phyloP scores from a whole-genome alignment of 2,797 vertebrate genomes.

The Oreochromis mossambicus region DNA sequence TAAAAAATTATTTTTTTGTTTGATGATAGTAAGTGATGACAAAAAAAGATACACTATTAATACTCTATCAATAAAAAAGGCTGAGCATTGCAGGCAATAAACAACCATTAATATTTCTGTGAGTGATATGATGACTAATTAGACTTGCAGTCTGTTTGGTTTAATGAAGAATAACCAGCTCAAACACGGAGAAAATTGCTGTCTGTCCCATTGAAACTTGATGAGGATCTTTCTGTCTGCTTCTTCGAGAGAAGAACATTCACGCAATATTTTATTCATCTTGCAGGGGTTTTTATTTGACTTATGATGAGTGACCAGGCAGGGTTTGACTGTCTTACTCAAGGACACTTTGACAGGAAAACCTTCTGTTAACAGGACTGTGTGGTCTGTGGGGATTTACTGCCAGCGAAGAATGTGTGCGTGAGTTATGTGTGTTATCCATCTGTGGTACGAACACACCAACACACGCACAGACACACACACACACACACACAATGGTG shows the following conservation, averaged over 20 bases:
- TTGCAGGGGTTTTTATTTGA: slow-evolving; percentile 18
- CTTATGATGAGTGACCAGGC: slow-evolving; percentile 48
- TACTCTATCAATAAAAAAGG: not conserved
- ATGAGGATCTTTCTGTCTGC: not conserved
- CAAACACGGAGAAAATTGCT: not conserved
- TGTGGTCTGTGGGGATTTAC: slow-evolving; percentile 61
- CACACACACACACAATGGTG: not conserved
- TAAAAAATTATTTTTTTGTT: not conserved
- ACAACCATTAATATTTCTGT: not conserved
- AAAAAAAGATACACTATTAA: not conserved
- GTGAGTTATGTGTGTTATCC: slow-evolving; percentile 52
- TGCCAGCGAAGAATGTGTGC: slow-evolving; percentile 35
- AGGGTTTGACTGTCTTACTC: slow-evolving; percentile 47
- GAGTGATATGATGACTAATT: not conserved
- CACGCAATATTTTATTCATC: slow-evolving; percentile 32
- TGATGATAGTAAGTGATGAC: not conserved
- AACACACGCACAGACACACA: not conserved
- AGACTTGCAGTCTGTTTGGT: not conserved
- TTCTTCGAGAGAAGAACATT: not conserved
- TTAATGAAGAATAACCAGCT: not conserved
- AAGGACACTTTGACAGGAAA: slow-evolving; percentile 67
- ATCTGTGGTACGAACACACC: slow-evolving; percentile 34
- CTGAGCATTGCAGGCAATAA: not conserved
- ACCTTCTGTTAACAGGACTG: slow-evolving; percentile 59
- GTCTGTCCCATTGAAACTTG: not conserved